Conservation (phyloP, 2,888 invertebrate species). For the Didymodactylos carnosus region DNA sequence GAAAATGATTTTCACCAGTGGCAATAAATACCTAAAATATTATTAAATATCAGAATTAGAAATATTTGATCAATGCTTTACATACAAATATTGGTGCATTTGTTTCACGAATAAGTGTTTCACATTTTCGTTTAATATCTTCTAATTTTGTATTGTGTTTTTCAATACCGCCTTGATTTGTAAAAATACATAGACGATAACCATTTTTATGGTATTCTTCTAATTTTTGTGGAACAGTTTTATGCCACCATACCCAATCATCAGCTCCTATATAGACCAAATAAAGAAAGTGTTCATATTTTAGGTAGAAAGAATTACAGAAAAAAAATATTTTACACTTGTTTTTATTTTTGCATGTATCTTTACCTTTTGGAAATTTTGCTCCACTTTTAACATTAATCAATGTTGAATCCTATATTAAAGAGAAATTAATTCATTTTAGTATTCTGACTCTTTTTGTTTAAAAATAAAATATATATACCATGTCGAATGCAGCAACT, state of each 20-base stretch:
- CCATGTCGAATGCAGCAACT: constrained; percentile 31
- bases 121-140: constrained; percentile 23
- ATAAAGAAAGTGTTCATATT: background rate
- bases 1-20: constrained; percentile 26
- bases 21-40: too few relatives aligned
- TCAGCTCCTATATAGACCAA: constrained; percentile 19
- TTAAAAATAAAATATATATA: too few relatives aligned
- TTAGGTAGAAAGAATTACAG: too few relatives aligned
- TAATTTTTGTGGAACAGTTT: constrained; percentile 24
- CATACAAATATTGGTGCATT: constrained; percentile 16
- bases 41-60: too few relatives aligned
- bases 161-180: constrained; percentile 31
- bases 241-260: constrained; percentile 31
- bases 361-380: constrained; percentile 25
- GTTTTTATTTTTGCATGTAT: too few relatives aligned
- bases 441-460: too few relatives aligned
- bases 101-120: constrained; percentile 22
- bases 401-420: constrained; percentile 31
- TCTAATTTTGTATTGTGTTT: constrained; percentile 24
- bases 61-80: too few relatives aligned
- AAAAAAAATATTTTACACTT: too few relatives aligned
- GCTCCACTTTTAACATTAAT: constrained; percentile 29
- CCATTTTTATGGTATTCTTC: constrained; percentile 21
- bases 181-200: constrained; percentile 27
- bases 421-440: too few relatives aligned